Evolutionary conservation across 1,140 invertebrate species (phyloP).

Genomic region (Acyrthosiphon pisum): DNA sequence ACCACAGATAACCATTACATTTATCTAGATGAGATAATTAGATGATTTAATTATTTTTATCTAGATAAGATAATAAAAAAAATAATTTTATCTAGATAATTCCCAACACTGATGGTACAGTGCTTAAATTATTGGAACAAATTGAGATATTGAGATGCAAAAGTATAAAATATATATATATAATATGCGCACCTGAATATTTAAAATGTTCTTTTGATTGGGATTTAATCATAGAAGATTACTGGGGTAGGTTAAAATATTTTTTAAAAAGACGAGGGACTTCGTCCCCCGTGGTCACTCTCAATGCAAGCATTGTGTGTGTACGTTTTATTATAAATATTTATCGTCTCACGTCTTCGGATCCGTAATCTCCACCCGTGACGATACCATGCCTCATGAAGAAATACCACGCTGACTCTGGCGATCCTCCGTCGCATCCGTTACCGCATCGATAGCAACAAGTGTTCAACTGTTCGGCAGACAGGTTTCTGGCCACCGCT

Average conservation of each 20-base stretch:
- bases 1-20: too few relatives aligned
- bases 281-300: not conserved
- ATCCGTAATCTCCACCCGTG: conserved; percentile 57
- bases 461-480: conserved; percentile 69
- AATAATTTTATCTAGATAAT: too few relatives aligned
- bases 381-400: conserved; percentile 50
- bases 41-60: too few relatives aligned
- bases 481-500: conserved; percentile 67
- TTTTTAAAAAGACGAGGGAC: not conserved
- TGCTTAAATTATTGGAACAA: not conserved
- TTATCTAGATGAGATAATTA: too few relatives aligned
- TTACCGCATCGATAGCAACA: conserved; percentile 52
- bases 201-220: not conserved
- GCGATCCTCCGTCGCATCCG: conserved; percentile 55
- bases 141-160: too few relatives aligned
- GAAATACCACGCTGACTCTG: conserved; percentile 47
- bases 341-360: conserved; percentile 36
- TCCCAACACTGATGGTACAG: too few relatives aligned
- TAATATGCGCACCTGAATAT: not conserved
- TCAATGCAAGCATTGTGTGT: not conserved
- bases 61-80: too few relatives aligned
- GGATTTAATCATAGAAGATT: not conserved
- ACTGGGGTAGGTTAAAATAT: not conserved
- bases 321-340: not conserved
- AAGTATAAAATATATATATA: too few relatives aligned